These are phyloP conservation scores for Ernsta delagoae DNA, from an alignment of 2,888 invertebrate genomes.

Conservation along the genomic window DNA sequence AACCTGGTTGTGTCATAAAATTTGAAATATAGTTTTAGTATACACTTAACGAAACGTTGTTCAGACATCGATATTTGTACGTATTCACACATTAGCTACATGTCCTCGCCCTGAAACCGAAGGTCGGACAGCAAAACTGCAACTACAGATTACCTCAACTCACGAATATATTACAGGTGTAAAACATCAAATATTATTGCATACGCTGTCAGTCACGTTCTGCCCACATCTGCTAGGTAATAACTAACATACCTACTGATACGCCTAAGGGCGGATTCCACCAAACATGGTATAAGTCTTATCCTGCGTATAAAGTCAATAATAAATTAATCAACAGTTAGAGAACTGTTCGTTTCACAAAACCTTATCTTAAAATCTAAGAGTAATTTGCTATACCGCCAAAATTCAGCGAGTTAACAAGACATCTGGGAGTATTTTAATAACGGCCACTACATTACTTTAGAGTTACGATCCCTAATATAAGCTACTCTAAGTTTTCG, in stretches of 20 bases:
- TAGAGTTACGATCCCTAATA: too few species aligned
- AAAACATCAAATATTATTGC: slow-evolving; percentile 16
- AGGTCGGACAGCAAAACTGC: slow-evolving; percentile 28
- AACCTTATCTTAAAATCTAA: too few species aligned
- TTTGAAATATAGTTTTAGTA: not conserved
- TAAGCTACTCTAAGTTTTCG: too few species aligned
- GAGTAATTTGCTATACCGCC: too few species aligned
- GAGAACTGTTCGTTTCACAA: too few species aligned
- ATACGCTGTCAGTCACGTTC: slow-evolving; percentile 23
- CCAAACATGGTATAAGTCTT: too few species aligned
- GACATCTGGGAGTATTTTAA: too few species aligned
- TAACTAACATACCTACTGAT: not conserved
- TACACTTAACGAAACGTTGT: not conserved
- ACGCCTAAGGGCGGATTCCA: not conserved
- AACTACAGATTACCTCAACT: slow-evolving; percentile 26
- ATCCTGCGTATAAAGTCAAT: too few species aligned
- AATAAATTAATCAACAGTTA: slow-evolving; percentile 2
- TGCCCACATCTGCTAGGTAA: slow-evolving; percentile 12
- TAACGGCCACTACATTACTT: too few species aligned
- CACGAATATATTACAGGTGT: slow-evolving; percentile 17
- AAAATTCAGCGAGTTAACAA: too few species aligned
- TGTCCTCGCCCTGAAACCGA: slow-evolving; percentile 28
- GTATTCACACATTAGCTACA: slow-evolving; percentile 16
- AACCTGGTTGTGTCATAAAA: not conserved
- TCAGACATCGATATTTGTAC: not conserved